Percentiles rank a stretch among this genome's conserved stretches.
phyloP scores from a whole-genome alignment of 37 sponge, comb jelly and placozoan genomes.

The Spongilla lacustris region DNA sequence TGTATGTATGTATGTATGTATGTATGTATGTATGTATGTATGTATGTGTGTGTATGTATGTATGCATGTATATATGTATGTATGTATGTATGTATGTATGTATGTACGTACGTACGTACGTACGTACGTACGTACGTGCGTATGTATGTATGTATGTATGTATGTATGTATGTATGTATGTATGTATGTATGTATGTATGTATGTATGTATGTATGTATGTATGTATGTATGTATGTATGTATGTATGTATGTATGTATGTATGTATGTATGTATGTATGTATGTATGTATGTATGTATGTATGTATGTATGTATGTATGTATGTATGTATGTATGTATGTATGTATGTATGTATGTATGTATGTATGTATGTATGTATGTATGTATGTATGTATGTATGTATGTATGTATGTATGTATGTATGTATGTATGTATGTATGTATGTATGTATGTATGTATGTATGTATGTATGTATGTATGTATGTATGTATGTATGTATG shows the following conservation, averaged over 20 bases:
- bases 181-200: slow-evolving; percentile 7
- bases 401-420: no score
- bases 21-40: background rate
- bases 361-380: no score
- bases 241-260: background rate
- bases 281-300: background rate
- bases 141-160: slow-evolving; percentile 10
- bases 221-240: background rate
- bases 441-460: no score
- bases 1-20: background rate
- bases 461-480: no score
- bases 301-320: background rate
- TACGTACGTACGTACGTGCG: background rate
- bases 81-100: slow-evolving; percentile 12
- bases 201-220: background rate
- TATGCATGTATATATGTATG: background rate
- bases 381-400: no score
- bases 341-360: background rate
- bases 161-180: slow-evolving; percentile 10
- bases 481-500: no score
- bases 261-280: background rate
- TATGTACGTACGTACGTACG: background rate
- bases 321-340: background rate
- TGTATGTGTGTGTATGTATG: background rate
- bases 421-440: no score